A percentile compares a stretch with the other conserved stretches of the same genome.
Evolutionary conservation across 2,888 invertebrate genomes (phyloP).

Genomic region (Brachyptera putata): DNA sequence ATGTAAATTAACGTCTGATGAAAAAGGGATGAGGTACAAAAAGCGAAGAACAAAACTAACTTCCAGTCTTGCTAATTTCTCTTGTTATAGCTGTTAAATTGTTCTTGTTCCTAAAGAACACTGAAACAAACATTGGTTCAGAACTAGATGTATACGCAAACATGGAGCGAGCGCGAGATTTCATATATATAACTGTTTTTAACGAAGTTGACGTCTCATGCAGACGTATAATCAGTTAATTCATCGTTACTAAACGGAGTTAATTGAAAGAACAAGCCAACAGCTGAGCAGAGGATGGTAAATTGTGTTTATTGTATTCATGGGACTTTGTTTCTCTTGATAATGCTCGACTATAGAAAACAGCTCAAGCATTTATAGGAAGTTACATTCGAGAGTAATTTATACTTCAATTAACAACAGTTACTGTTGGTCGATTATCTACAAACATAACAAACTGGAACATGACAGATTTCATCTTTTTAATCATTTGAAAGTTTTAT

Average conservation of each 20-base stretch:
- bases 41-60: background rate
- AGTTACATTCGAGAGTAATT: no score
- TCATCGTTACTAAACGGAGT: background rate
- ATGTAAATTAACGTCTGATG: conserved; percentile 11
- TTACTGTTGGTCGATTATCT: no score
- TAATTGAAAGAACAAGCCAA: background rate
- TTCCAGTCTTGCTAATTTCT: conserved; percentile 10
- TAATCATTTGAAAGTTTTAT: no score
- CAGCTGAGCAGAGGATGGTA: background rate
- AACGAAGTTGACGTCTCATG: background rate
- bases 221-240: background rate
- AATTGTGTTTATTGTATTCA: background rate
- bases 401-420: no score
- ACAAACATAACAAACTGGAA: no score
- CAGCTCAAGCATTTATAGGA: no score
- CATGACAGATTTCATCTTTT: no score
- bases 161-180: no score
- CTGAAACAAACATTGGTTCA: conserved; percentile 14
- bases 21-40: background rate
- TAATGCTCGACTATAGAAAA: no score
- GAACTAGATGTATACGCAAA: no score
- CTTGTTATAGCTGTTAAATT: conserved; percentile 5
- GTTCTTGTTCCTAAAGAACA: conserved; percentile 8
- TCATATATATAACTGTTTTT: background rate
- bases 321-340: no score